Evolutionary conservation across 2,888 invertebrate genomes (phyloP).

Genomic region (Meiosimyza decipiens): DNA sequence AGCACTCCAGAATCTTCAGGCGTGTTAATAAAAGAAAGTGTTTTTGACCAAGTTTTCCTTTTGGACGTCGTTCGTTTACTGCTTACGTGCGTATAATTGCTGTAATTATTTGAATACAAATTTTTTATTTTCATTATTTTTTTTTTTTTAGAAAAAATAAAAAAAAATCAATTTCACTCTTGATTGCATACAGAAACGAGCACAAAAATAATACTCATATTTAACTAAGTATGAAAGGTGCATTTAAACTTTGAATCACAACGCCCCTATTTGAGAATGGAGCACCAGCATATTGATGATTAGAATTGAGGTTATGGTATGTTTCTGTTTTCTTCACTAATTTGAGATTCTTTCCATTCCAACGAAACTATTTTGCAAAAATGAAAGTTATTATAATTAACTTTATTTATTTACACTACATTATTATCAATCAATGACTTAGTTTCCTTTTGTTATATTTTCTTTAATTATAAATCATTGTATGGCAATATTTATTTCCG

Average conservation of each 20-base stretch:
- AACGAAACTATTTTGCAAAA: background rate
- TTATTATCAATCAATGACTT: too few relatives aligned
- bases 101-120: background rate
- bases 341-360: background rate
- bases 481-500: too few relatives aligned
- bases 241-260: too few relatives aligned
- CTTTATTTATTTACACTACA: background rate
- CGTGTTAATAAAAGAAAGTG: constrained; percentile 13
- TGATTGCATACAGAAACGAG: background rate
- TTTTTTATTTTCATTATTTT: background rate
- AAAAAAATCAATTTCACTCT: constrained; percentile 15
- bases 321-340: background rate
- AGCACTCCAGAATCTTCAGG: background rate
- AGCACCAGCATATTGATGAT: background rate
- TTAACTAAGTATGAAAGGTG: background rate
- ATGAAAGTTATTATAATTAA: constrained; percentile 2
- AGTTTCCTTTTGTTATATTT: too few relatives aligned
- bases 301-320: background rate
- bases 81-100: constrained; percentile 14
- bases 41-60: background rate
- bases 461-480: too few relatives aligned
- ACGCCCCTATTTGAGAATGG: background rate
- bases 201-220: too few relatives aligned
- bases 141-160: too few relatives aligned
- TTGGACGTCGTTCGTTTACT: background rate